Conservation (phyloP, 64 coral and sea anemone genomes). For the Dendrophyllia cribrosa region DNA sequence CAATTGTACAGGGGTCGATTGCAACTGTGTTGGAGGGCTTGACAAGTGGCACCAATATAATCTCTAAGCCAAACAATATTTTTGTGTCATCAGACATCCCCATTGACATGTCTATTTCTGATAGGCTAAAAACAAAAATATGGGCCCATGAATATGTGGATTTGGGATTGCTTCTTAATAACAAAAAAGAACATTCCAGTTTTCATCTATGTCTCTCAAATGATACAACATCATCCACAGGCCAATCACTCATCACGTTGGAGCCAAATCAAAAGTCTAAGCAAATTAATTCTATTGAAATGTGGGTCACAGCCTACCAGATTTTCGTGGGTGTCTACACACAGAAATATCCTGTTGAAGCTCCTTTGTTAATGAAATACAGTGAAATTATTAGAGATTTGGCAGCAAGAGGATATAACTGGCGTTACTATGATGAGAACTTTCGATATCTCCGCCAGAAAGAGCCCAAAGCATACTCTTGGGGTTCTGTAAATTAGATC, state of each 20-base stretch:
- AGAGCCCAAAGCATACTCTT: too few relatives aligned
- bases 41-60: too few relatives aligned
- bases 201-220: too few relatives aligned
- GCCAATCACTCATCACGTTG: too few relatives aligned
- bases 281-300: constrained; percentile 28
- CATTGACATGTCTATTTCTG: not conserved
- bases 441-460: not conserved
- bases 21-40: too few relatives aligned
- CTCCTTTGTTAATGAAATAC: not conserved
- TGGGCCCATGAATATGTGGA: not conserved
- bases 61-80: not conserved
- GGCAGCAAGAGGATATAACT: constrained; percentile 54
- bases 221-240: too few relatives aligned
- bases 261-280: not conserved
- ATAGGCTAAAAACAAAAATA: not conserved
- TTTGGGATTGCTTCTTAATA: not conserved
- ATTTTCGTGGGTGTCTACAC: constrained; percentile 54
- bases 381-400: constrained; percentile 37
- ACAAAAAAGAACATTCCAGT: not conserved
- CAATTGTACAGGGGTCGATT: too few relatives aligned
- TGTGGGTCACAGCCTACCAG: constrained; percentile 53
- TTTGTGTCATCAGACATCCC: not conserved
- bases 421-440: constrained; percentile 51
- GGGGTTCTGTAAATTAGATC: constrained; percentile 3
- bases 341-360: constrained; percentile 42